A percentile compares a stretch with the other conserved stretches of the same genome.
Conservation (phyloP, 2,113 vertebrate species). For the Patagioenas fasciata region DNA sequence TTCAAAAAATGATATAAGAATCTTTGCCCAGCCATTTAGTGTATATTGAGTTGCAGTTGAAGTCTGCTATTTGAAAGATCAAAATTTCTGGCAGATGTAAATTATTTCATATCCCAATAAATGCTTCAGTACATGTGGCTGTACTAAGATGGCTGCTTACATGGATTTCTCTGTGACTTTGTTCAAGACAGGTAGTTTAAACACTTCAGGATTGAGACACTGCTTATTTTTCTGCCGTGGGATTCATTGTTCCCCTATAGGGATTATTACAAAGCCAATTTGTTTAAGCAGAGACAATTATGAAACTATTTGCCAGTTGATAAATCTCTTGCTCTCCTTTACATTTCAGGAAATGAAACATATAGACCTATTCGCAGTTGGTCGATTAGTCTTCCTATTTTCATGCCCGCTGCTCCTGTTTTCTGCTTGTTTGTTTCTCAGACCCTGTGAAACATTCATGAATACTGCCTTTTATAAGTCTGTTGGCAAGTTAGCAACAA, state of each 20-base stretch:
- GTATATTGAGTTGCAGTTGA: neutral
- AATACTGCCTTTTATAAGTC: neutral
- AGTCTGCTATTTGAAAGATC: neutral
- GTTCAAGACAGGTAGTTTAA: neutral
- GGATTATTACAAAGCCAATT: neutral
- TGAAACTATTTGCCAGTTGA: neutral
- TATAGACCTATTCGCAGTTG: neutral
- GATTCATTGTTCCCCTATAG: neutral
- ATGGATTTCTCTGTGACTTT: neutral
- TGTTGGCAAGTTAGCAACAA: constrained; percentile 4
- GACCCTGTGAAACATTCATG: neutral
- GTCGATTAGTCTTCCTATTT: neutral
- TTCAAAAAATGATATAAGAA: neutral
- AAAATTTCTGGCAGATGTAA: neutral
- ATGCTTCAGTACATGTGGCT: neutral
- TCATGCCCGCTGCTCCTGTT: neutral
- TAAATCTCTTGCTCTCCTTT: constrained; percentile 30
- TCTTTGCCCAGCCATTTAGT: neutral
- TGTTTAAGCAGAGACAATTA: neutral
- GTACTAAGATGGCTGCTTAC: neutral
- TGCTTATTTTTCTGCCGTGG: neutral
- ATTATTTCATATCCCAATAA: neutral
- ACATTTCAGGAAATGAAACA: neutral
- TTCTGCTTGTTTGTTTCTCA: neutral
- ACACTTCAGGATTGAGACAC: neutral